Percentiles rank a stretch among this genome's conserved stretches.
Evolutionary conservation across 2,888 invertebrate species (phyloP).

Genomic region (Limenitis arthemis): DNA sequence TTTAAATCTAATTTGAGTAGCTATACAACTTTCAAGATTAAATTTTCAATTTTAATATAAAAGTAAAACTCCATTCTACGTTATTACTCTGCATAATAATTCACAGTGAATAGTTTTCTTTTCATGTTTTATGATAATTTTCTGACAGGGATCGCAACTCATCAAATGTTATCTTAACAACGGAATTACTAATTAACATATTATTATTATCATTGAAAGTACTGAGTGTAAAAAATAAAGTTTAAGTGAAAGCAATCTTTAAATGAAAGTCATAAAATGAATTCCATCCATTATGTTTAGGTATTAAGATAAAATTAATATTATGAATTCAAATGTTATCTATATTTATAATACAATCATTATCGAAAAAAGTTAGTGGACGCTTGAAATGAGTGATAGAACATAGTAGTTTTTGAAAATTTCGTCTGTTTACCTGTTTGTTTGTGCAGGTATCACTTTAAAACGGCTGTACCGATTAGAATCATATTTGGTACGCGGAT

Average conservation of each 20-base stretch:
- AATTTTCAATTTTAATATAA: neutral
- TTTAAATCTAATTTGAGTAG: neutral
- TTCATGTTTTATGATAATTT: conserved; percentile 12
- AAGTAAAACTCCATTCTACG: conserved; percentile 7
- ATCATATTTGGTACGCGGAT: too few relatives aligned
- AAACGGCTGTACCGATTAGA: too few relatives aligned
- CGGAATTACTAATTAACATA: conserved; percentile 3
- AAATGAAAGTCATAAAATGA: neutral
- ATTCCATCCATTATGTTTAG: too few relatives aligned
- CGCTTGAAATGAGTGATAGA: too few relatives aligned
- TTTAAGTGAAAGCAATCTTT: too few relatives aligned
- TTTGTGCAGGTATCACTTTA: too few relatives aligned
- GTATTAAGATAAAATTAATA: too few relatives aligned
- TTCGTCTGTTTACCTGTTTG: too few relatives aligned
- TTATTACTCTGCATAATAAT: conserved; percentile 19
- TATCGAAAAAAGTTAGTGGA: too few relatives aligned
- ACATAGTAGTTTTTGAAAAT: too few relatives aligned
- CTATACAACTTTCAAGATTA: neutral
- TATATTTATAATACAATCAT: too few relatives aligned
- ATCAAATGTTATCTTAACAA: neutral
- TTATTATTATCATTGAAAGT: neutral
- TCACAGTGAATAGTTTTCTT: conserved; percentile 6
- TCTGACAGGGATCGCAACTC: neutral
- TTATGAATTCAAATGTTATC: too few relatives aligned
- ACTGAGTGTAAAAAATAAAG: neutral